Conservation (phyloP, 1,140 invertebrate genomes). For the Heterodera schachtii region DNA sequence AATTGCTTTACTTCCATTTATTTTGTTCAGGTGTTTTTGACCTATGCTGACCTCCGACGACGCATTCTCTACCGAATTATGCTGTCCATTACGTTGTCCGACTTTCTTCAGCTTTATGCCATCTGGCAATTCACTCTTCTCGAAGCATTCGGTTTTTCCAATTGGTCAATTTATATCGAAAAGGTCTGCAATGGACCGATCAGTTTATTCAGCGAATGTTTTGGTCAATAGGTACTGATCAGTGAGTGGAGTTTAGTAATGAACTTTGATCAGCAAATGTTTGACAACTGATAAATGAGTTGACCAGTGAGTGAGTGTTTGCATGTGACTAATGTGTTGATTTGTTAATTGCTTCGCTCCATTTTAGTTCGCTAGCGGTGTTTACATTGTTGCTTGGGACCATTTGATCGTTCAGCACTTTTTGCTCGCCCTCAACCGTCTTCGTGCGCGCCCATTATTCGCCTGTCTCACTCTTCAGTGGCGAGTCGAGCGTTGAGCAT, state of each 20-base stretch:
- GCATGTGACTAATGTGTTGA: no score
- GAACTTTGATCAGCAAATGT: no score
- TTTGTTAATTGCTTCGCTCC: neutral
- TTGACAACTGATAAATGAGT: no score
- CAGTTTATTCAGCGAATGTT: no score
- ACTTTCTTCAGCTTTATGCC: constrained; percentile 28
- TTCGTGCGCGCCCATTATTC: constrained; percentile 22
- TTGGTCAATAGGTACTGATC: no score
- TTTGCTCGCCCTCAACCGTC: constrained; percentile 21
- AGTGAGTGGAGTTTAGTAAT: no score
- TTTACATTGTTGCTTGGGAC: constrained; percentile 32
- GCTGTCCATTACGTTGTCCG: constrained; percentile 25
- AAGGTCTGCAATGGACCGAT: neutral
- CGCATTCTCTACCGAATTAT: constrained; percentile 31
- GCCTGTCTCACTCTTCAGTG: neutral
- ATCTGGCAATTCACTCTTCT: constrained; percentile 28
- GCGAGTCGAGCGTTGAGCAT: neutral
- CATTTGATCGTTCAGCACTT: constrained; percentile 33
- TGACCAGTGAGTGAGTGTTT: no score
- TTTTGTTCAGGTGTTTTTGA: constrained; percentile 12
- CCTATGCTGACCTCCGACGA: constrained; percentile 18
- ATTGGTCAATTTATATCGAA: neutral
- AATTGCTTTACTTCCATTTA: neutral
- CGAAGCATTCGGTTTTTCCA: constrained; percentile 4
- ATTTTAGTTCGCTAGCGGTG: constrained; percentile 18